phyloP scores from a whole-genome alignment of 2,113 vertebrate genomes.

The Numida meleagris region DNA sequence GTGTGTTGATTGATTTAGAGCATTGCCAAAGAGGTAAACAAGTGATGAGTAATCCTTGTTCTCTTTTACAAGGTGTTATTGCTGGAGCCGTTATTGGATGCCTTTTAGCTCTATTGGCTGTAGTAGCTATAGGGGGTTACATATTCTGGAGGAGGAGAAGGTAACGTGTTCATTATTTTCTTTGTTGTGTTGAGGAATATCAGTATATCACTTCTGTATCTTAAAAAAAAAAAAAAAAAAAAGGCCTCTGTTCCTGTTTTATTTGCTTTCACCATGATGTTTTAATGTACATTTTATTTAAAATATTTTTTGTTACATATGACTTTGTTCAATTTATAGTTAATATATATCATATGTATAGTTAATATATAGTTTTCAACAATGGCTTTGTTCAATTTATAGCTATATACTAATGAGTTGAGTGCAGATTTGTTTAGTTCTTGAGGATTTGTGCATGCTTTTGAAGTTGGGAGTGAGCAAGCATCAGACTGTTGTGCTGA shows the following conservation, averaged over 20 bases:
- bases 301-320: background rate
- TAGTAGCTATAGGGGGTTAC: conserved; percentile 74
- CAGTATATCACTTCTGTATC: background rate
- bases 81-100: conserved; percentile 77
- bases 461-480: background rate
- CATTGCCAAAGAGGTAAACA: background rate
- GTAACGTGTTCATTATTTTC: conserved; percentile 38
- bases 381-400: background rate
- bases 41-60: background rate
- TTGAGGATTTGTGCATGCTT: background rate
- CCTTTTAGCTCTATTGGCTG: conserved; percentile 76
- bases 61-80: conserved; percentile 71
- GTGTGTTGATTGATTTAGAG: background rate
- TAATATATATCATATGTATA: too few species aligned
- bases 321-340: background rate
- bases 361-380: too few species aligned
- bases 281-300: background rate
- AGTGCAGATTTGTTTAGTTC: background rate
- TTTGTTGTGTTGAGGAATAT: background rate
- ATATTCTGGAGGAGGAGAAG: conserved; percentile 87
- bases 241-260: background rate
- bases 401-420: background rate
- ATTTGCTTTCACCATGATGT: accelerated
- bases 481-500: background rate
- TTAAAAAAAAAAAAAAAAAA: background rate